phyloP scores from a whole-genome alignment of 2,888 invertebrate genomes.

The Xanthostigma xanthostigma region DNA sequence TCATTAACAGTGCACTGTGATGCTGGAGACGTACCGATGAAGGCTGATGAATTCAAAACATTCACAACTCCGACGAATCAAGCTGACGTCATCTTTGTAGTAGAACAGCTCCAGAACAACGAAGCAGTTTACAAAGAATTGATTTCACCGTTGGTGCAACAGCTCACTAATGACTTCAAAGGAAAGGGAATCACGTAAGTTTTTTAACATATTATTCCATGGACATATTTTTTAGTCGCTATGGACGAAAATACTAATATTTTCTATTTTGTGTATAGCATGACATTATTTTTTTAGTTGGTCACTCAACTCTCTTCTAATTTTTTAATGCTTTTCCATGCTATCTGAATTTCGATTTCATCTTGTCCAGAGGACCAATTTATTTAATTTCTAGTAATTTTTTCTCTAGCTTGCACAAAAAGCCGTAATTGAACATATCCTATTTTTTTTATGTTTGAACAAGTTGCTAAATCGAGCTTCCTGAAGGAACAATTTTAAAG shows the following conservation, averaged over 20 bases:
- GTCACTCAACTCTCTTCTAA: slow-evolving; percentile 19
- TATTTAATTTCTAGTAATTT: no score
- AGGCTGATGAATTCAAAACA: slow-evolving; percentile 45
- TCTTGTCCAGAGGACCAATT: no score
- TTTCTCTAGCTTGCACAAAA: no score
- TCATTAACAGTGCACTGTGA: slow-evolving; percentile 29
- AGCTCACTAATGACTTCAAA: slow-evolving; percentile 42
- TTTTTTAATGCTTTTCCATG: slow-evolving; percentile 12
- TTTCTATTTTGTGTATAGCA: neutral
- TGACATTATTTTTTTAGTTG: no score
- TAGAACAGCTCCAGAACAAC: slow-evolving; percentile 51
- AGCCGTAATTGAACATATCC: no score
- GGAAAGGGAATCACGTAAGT: slow-evolving; percentile 45
- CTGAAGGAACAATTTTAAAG: no score
- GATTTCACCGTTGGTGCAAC: slow-evolving; percentile 41
- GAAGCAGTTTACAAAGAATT: slow-evolving; percentile 47
- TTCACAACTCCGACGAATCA: slow-evolving; percentile 53
- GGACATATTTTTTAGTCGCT: slow-evolving; percentile 26
- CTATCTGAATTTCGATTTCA: no score
- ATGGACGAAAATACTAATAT: neutral
- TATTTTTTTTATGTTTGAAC: no score
- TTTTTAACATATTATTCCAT: slow-evolving; percentile 30
- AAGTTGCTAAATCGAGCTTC: no score
- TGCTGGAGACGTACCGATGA: slow-evolving; percentile 27
- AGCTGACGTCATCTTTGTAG: slow-evolving; percentile 66